phyloP scores from a whole-genome alignment of 2,113 vertebrate genomes.

The Pandion haliaetus region DNA sequence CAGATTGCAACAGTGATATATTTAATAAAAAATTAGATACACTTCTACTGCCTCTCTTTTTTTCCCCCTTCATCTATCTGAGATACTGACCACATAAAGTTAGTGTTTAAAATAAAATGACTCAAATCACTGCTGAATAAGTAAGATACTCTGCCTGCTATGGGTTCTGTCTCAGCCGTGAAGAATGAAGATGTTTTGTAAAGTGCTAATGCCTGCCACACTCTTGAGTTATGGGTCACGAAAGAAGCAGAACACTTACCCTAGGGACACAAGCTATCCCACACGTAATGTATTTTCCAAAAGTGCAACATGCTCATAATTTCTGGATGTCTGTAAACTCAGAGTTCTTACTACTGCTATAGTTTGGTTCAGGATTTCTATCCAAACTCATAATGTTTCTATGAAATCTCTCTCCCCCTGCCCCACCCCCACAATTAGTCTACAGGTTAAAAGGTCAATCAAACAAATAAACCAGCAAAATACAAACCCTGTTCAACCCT shows the following conservation, averaged over 20 bases:
- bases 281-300: conserved; percentile 69
- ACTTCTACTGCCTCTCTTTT: conserved; percentile 15
- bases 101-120: conserved; percentile 62
- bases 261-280: conserved; percentile 64
- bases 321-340: conserved; percentile 70
- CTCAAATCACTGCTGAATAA: conserved; percentile 56
- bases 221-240: conserved; percentile 67
- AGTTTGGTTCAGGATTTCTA: conserved; percentile 36
- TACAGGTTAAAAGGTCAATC: neutral
- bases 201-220: conserved; percentile 7
- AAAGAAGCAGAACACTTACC: conserved; percentile 64
- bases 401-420: neutral
- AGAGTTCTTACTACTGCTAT: conserved; percentile 43
- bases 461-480: neutral
- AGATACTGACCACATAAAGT: conserved; percentile 28
- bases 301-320: conserved; percentile 66
- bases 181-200: conserved; percentile 62
- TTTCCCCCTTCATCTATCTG: neutral
- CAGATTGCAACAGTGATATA: conserved; percentile 34
- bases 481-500: neutral
- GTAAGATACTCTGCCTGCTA: conserved; percentile 5
- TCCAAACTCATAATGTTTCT: neutral
- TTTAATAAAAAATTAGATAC: conserved; percentile 65
- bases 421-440: neutral
- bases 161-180: neutral